Base-by-base conservation (phyloP, 2,797 vertebrate species). In the Oreochromis grahami region DNA sequence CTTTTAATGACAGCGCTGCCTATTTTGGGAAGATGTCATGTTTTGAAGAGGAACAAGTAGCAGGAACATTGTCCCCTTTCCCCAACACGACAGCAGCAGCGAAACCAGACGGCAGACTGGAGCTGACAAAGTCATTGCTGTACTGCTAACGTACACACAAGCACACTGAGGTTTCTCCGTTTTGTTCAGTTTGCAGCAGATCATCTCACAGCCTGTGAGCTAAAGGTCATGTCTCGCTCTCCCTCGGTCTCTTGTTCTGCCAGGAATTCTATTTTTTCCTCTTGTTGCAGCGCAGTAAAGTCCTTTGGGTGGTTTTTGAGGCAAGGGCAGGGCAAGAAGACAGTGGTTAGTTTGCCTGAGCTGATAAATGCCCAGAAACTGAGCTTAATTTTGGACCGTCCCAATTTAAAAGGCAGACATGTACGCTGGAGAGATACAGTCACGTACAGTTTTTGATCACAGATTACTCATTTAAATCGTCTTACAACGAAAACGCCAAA, bases 161-260 rank as follows among this genome's bases (percentile, higher is more conserved):
- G 51, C 19, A 38, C 79, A 70, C 78, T 9, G 34, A 24, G 13
- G 51, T 80, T 85, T 87, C 70, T 32, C 13, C 76, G 32, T 86
- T 93, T 74, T 80, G 79, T 88, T 92, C 78, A 84, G 81, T 89
- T 93, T 90, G 85, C 68, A 52, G 52, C 78, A 78, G 90, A 92
- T 92, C 89, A 84, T 91, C 88, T 93, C 91, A 32, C 90, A 89
- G 88, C 91, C 93, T 95, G 92, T 94, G 90, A 91, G 90, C 86
- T 91, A 93, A 92, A 93, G 91, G 92, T 95, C 88, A 78, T 29
- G 34, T 74, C 82, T 91, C 76, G 15, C 87, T 85, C 87, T 76
- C 60, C 15, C 51, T 58, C 24, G 52, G 38, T 81, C 38, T 81
- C n/a, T 45, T 43, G 48, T 51, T 80, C 76, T 92, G 86, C 88